Evolutionary conservation across 2,797 vertebrate genomes (phyloP), one percentile per base, ranked within the genome.

Genomic region (Microhierax caerulescens): DNA sequence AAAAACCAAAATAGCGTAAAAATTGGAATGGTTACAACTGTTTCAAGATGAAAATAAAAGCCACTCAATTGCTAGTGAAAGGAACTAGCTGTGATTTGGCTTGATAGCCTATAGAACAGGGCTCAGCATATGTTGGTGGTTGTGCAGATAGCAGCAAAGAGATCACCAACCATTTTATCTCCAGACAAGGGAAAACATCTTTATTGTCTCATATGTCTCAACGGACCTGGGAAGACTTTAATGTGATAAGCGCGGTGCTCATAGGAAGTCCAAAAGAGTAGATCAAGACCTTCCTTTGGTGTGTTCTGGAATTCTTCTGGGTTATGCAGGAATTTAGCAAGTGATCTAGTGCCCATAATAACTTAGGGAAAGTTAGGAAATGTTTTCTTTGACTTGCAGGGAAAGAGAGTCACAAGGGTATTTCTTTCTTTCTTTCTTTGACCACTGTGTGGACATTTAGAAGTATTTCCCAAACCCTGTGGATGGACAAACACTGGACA

Each of bases 1-100:
- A 96, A 96, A 92, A 95, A 30, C 87, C 85, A 84, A 83, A 91
- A 67, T 65, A 90, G 77, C 83, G 92, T 82, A 97, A 96, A 91
- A 94, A 90, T 43, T 96, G 95, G 80, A 73, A 60, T 51, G 78
- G 57, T 92, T 91, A 85, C 94, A 97, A 97, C 32, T 37, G 28
- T 78, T 91, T 79, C 88, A 93, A 92, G 86, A 90, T 65, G 51
- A 91, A 93, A 97, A 97, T 91, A 95, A 97, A 94, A 95, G 54
- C 85, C 76, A 84, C 73, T 93, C 93, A 91, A 96, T 95, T 96
- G 91, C 76, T 96, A 79, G 83, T 94, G 90, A 95, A 59, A 96
- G 77, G 57, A 74, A 28, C 91, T 97, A 85, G 43, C 94, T 95
- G 73, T 87, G 96, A 87, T 96, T 95, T 96, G 96, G 86, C 95